These are phyloP conservation scores for Actinemys pallida DNA, from an alignment of 2,113 vertebrate genomes.

Conservation along the genomic window DNA sequence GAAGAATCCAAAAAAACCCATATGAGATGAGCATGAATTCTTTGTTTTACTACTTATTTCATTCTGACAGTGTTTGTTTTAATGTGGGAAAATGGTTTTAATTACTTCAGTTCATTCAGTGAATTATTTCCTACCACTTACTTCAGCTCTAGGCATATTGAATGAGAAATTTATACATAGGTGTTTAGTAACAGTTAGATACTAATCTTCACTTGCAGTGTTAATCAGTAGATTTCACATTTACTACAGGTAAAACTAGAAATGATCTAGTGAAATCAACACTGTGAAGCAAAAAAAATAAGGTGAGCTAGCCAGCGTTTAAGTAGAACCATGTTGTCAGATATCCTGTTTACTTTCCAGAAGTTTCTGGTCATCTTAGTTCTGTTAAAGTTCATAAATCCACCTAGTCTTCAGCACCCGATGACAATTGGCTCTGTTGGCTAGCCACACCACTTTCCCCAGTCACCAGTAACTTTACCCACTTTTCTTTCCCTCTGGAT, in stretches of 20 bases:
- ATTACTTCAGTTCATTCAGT: not conserved
- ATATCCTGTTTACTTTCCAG: not conserved
- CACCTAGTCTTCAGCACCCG: not conserved
- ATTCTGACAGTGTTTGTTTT: not conserved
- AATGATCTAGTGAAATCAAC: not conserved
- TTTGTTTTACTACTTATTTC: not conserved
- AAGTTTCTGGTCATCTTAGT: not conserved
- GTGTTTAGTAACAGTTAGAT: not conserved
- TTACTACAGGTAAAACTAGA: not conserved
- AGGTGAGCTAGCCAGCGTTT: not conserved
- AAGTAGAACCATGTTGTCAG: not conserved
- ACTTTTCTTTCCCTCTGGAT: not conserved
- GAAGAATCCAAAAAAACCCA: not conserved
- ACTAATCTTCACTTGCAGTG: not conserved
- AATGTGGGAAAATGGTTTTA: not conserved
- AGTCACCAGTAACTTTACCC: not conserved
- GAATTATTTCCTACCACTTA: not conserved
- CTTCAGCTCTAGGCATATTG: not conserved
- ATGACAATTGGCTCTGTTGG: not conserved
- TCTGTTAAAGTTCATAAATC: not conserved
- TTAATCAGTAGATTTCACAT: not conserved
- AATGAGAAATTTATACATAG: not conserved
- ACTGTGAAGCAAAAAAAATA: not conserved
- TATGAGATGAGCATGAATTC: not conserved
- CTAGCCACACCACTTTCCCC: not conserved